phyloP scores from a whole-genome alignment of 2,797 vertebrate genomes.

The Phataginus tetradactyla region DNA sequence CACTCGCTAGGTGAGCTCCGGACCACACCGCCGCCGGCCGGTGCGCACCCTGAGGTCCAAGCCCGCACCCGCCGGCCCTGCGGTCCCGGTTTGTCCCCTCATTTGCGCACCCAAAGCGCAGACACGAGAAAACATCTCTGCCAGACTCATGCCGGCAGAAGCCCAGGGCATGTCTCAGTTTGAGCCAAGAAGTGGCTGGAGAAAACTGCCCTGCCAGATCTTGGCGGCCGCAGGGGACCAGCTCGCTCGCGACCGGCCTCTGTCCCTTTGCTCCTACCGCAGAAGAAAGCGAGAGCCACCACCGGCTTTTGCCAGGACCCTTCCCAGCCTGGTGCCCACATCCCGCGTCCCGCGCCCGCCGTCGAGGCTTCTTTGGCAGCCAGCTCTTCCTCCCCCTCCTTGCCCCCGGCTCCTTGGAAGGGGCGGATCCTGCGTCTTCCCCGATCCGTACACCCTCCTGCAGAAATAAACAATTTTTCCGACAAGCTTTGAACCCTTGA shows the following conservation, averaged over 20 bases:
- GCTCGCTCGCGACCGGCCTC: accelerated
- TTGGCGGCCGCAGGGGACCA: not conserved
- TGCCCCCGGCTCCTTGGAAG: not conserved
- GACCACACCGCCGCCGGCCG: accelerated
- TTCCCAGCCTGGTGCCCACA: not conserved
- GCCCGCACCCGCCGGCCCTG: accelerated
- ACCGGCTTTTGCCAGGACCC: accelerated
- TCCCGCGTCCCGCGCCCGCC: not conserved
- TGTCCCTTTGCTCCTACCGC: not conserved
- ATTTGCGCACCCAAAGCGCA: not conserved
- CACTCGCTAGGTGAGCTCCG: accelerated
- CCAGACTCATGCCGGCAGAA: not conserved
- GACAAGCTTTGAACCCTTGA: not conserved
- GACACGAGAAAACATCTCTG: not conserved
- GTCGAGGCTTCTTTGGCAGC: accelerated
- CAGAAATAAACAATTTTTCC: conserved; percentile 36
- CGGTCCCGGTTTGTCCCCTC: not conserved
- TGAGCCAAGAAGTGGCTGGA: not conserved
- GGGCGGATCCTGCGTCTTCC: not conserved
- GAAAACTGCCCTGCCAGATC: not conserved
- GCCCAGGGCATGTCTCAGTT: not conserved
- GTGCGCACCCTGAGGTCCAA: not conserved
- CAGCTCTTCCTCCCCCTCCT: too few species aligned
- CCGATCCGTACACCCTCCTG: not conserved
- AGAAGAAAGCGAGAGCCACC: not conserved